Evolutionary conservation across 2,888 invertebrate genomes (phyloP).

Genomic region (Linnaemya tessellans): DNA sequence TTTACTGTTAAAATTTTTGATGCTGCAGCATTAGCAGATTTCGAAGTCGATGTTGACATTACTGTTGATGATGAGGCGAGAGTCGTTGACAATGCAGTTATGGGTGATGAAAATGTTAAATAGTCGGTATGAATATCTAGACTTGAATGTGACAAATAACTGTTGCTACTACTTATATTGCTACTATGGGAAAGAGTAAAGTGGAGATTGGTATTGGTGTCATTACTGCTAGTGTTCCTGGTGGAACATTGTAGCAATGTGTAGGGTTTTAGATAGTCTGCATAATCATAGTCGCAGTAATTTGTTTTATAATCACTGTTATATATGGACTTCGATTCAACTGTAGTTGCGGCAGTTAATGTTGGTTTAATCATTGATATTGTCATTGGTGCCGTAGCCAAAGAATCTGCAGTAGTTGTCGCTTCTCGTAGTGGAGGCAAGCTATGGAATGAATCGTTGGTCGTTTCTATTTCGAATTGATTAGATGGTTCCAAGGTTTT

Average conservation of each 20-base stretch:
- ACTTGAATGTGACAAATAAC: conserved; percentile 56
- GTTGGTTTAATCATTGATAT: background rate
- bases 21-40: conserved; percentile 4
- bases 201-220: conserved; percentile 19
- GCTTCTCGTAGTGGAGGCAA: background rate
- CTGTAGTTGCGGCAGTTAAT: background rate
- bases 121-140: conserved; percentile 50
- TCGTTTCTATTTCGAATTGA: conserved; percentile 8
- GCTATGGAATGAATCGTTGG: background rate
- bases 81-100: conserved; percentile 2
- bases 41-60: background rate
- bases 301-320: conserved; percentile 37
- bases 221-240: conserved; percentile 24
- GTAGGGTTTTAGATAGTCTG: conserved; percentile 77
- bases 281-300: conserved; percentile 74
- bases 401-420: conserved; percentile 20
- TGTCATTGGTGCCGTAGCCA: conserved; percentile 24
- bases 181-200: conserved; percentile 9
- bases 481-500: background rate
- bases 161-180: conserved; percentile 21
- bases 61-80: background rate
- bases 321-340: background rate
- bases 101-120: conserved; percentile 58
- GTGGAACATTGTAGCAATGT: conserved; percentile 70
- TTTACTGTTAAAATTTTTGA: conserved; percentile 48